These are phyloP conservation scores for Pegea sp. DNA, from an alignment of 23 tunicate species.

Conservation along the genomic window DNA sequence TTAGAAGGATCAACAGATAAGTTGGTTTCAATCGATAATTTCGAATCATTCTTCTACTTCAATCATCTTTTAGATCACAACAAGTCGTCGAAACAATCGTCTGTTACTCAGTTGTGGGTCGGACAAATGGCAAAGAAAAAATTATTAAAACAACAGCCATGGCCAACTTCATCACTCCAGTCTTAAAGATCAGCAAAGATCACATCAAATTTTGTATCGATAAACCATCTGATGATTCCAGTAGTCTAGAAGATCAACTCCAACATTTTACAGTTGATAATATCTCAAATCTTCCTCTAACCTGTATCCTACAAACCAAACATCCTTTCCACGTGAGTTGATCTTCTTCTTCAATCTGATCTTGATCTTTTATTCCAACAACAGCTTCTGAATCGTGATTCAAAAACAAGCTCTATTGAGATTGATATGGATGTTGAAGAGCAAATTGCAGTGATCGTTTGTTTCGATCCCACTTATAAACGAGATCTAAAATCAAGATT, in stretches of 20 bases:
- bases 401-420: too few relatives aligned
- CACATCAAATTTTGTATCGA: constrained; percentile 46
- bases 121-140: constrained; percentile 75
- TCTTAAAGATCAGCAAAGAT: constrained; percentile 32
- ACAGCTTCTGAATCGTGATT: too few relatives aligned
- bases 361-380: too few relatives aligned
- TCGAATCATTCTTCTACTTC: neutral
- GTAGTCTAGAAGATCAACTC: constrained; percentile 23
- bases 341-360: neutral
- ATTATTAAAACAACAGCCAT: constrained; percentile 23
- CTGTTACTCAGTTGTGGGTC: constrained; percentile 90
- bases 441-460: constrained; percentile 8
- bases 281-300: constrained; percentile 66
- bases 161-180: constrained; percentile 76
- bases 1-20: constrained; percentile 56
- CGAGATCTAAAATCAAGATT: constrained; percentile 64
- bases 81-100: constrained; percentile 54
- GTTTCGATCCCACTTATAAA: constrained; percentile 83
- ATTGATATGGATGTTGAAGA: neutral
- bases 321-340: constrained; percentile 70
- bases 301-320: constrained; percentile 42
- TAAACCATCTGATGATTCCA: constrained; percentile 38
- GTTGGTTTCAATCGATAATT: constrained; percentile 10
- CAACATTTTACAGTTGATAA: constrained; percentile 39
- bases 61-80: constrained; percentile 19